Base-by-base conservation (phyloP, 2,888 invertebrate species). In the Ceratothoa steindachneri region DNA sequence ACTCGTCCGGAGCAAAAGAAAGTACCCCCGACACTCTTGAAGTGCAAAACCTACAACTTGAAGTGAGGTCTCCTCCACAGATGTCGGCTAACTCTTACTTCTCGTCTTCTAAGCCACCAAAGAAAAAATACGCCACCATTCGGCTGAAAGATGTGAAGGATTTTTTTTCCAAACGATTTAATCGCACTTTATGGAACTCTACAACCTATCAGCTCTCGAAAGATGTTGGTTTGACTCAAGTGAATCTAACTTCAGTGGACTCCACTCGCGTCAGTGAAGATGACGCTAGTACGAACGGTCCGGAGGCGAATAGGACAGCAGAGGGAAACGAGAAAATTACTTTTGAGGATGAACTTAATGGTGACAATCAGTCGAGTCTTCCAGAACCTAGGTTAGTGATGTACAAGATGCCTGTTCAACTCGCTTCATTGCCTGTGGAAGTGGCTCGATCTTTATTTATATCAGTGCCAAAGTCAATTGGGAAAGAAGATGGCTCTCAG, bases 281-380 rank as follows among this genome's bases (percentile, higher is more conserved):
- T 41, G 7, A 5, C 15, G 15, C 7, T 41, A 41, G 7, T 15
- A 5, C 5, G 15, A 41, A 41, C 15, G 15, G 15, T 41, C 5
- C 41, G 7, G 41, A 5, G 5, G 41, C 5, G 5, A 41, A 41
- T 41, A 41, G 41, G 41, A 41, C 41, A 15, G 15, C 41, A 9
- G 15, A 41, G 5, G n/a, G n/a, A n/a, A 41, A 5, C 5, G 5
- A 41, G 5, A 41, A 41, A 5, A 41, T 41, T 41, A 41, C 5
- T 41, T 41, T 41, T 41, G 41, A 41, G 41, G 41, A 41, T 9
- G 41, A 15, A 41, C 41, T 41, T 9, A 41, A 41, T 9, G 7
- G 5, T 60, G 60, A 60, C 60, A 60, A 60, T 60, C 60, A 24
- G 12, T 60, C 27, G 24, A 60, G 60, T 60, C 60, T 60, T 60